Conservation (phyloP, 2,113 vertebrate genomes). For the Caloenas nicobarica region DNA sequence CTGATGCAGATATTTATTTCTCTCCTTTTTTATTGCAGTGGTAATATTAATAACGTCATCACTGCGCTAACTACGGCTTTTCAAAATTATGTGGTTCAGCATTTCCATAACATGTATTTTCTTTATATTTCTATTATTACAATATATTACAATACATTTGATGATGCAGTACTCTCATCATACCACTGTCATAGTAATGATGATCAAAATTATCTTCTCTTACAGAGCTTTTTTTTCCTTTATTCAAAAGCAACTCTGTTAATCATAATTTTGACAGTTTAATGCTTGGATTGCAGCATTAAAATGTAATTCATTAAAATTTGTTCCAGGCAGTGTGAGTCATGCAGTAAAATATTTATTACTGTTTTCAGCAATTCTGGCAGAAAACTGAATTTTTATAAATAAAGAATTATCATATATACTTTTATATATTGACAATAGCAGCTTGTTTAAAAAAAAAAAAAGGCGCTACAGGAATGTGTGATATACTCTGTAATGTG, state of each 20-base stretch:
- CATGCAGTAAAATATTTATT: conserved; percentile 72
- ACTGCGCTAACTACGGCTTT: background rate
- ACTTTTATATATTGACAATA: background rate
- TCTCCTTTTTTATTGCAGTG: background rate
- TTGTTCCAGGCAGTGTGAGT: conserved; percentile 54
- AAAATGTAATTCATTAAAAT: conserved; percentile 71
- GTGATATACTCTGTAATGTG: background rate
- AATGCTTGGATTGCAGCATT: conserved; percentile 59
- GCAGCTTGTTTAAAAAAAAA: background rate
- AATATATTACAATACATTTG: background rate
- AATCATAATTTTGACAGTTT: conserved; percentile 66
- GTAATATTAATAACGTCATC: background rate
- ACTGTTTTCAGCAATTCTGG: conserved; percentile 53
- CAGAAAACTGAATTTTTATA: conserved; percentile 13
- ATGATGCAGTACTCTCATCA: background rate
- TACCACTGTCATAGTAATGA: background rate
- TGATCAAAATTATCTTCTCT: conserved; percentile 16
- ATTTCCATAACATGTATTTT: background rate
- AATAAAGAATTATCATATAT: background rate
- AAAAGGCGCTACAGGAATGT: background rate
- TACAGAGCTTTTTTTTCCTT: conserved; percentile 7
- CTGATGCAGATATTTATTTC: background rate
- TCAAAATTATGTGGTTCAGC: background rate
- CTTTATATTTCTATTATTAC: background rate
- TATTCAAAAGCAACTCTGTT: conserved; percentile 51